These are phyloP conservation scores for Thumatha senex DNA, from an alignment of 2,888 invertebrate species.

Conservation along the genomic window DNA sequence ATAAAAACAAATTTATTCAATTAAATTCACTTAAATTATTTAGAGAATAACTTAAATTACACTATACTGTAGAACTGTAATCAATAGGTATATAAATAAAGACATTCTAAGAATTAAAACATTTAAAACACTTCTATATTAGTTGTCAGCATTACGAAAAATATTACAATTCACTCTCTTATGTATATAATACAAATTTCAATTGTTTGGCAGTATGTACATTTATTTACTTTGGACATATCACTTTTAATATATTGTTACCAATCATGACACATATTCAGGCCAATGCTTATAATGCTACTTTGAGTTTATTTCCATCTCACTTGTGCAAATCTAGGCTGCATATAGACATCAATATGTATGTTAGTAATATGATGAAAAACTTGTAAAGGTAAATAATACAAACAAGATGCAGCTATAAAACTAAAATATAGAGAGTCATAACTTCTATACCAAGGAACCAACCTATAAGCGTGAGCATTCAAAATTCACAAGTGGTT, in stretches of 20 bases:
- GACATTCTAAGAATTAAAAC: slow-evolving; percentile 32
- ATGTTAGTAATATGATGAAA: too few relatives aligned
- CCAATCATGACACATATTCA: slow-evolving; percentile 38
- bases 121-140: slow-evolving; percentile 23
- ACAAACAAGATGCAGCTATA: not conserved
- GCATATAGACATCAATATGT: not conserved
- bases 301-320: too few relatives aligned
- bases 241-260: slow-evolving; percentile 37
- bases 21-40: slow-evolving; percentile 32
- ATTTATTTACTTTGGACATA: slow-evolving; percentile 38
- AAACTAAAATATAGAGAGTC: not conserved
- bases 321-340: too few relatives aligned
- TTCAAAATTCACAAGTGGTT: slow-evolving; percentile 15
- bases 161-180: slow-evolving; percentile 41
- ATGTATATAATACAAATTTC: slow-evolving; percentile 35
- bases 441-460: not conserved
- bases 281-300: slow-evolving; percentile 35
- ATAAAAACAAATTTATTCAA: slow-evolving; percentile 39
- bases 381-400: not conserved
- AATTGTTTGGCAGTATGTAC: slow-evolving; percentile 42
- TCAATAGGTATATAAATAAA: slow-evolving; percentile 35
- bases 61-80: slow-evolving; percentile 32
- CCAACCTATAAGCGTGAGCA: not conserved
- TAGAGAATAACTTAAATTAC: slow-evolving; percentile 33
- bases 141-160: slow-evolving; percentile 38